phyloP scores from a whole-genome alignment of 1,140 invertebrate species.

The Eciton burchellii region DNA sequence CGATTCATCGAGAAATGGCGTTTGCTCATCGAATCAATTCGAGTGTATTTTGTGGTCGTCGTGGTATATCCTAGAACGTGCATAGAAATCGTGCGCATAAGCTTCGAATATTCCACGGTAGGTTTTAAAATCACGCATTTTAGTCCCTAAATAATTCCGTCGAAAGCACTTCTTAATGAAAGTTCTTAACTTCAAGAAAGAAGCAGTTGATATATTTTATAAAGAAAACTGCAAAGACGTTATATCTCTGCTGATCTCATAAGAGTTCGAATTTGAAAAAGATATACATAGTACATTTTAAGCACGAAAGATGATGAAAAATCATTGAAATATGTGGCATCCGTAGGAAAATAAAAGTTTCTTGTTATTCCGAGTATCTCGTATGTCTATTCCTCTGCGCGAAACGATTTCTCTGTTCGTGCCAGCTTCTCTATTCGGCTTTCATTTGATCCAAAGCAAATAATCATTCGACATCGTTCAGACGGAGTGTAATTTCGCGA shows the following conservation, averaged over 20 bases:
- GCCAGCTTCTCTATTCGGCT: too few relatives aligned
- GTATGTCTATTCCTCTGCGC: not conserved
- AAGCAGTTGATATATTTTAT: too few relatives aligned
- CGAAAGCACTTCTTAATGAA: not conserved
- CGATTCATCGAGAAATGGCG: constrained; percentile 40
- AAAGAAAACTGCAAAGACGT: too few relatives aligned
- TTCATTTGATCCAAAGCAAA: constrained; percentile 10
- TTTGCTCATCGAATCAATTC: constrained; percentile 30
- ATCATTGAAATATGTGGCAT: not conserved
- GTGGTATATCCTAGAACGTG: not conserved
- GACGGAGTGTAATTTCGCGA: not conserved
- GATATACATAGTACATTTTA: not conserved
- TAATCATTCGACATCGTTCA: not conserved
- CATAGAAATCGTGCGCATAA: not conserved
- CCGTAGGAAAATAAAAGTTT: not conserved
- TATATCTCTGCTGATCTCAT: not conserved
- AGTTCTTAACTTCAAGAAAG: too few relatives aligned
- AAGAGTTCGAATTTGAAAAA: not conserved
- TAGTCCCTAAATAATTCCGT: not conserved
- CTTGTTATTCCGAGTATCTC: not conserved
- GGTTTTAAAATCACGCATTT: not conserved
- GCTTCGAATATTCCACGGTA: not conserved
- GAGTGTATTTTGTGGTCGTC: constrained; percentile 16
- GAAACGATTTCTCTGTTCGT: not conserved
- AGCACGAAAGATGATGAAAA: not conserved